Percentiles rank a stretch among this genome's conserved stretches.
Conservation (phyloP, 53 echinoderm and acorn worm genomes). For the Antedon mediterranea region DNA sequence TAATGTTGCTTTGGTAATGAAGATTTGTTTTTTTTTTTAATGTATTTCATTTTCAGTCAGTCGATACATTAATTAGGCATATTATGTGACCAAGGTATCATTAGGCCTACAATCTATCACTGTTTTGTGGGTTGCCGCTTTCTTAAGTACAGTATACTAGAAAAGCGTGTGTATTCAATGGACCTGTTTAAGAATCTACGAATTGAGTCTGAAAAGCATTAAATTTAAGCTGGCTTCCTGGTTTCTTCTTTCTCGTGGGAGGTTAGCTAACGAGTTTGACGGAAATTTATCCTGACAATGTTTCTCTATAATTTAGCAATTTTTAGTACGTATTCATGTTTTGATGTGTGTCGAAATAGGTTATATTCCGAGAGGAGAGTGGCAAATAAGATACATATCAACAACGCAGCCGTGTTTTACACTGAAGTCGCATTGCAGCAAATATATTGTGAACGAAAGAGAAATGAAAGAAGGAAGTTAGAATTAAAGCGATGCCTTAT, state of each 20-base stretch:
- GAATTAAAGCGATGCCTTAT: neutral
- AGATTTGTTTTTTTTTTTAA: too few species aligned
- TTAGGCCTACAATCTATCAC: too few species aligned
- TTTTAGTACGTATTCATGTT: neutral
- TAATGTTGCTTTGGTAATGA: too few species aligned
- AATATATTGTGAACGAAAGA: neutral
- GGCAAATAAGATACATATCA: slow-evolving; percentile 1
- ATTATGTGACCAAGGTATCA: too few species aligned
- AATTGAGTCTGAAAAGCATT: neutral
- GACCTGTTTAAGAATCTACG: neutral
- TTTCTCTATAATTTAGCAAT: slow-evolving; percentile 1
- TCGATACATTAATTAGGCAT: too few species aligned
- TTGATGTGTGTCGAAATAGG: neutral
- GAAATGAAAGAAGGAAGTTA: neutral
- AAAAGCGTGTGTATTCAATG: neutral
- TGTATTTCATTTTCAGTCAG: too few species aligned
- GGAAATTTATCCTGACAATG: neutral
- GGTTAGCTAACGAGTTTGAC: neutral
- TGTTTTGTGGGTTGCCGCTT: too few species aligned
- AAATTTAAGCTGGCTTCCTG: neutral
- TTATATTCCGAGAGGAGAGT: neutral
- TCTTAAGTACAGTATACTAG: too few species aligned
- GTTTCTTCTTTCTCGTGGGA: neutral
- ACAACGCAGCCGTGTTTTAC: neutral
- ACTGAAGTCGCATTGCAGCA: neutral